These are phyloP conservation scores for Chamaea fasciata DNA, from an alignment of 2,113 vertebrate species.

Conservation along the genomic window DNA sequence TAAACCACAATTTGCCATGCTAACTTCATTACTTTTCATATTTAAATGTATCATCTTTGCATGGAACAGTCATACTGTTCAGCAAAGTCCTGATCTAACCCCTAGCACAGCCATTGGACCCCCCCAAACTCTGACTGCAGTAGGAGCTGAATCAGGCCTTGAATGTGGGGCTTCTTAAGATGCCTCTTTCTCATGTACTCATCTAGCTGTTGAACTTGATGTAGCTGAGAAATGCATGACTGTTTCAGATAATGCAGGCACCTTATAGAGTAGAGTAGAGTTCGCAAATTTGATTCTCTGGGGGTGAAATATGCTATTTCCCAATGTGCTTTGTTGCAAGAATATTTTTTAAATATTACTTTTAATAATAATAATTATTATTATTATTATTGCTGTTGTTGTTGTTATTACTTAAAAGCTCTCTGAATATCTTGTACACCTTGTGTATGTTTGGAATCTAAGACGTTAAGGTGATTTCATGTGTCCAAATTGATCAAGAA, in stretches of 20 bases:
- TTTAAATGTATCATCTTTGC: slow-evolving; percentile 38
- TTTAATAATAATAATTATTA: too few relatives aligned
- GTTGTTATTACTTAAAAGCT: background rate
- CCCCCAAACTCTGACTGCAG: background rate
- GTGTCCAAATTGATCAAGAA: background rate
- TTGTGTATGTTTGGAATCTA: background rate
- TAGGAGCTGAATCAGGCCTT: background rate
- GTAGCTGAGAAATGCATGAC: rapidly evolving
- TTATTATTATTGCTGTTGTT: background rate
- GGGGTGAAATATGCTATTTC: background rate
- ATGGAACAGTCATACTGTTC: background rate
- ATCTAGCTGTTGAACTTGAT: background rate
- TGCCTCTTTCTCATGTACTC: background rate
- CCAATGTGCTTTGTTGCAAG: background rate
- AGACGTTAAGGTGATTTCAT: background rate
- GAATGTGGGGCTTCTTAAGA: background rate
- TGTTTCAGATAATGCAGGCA: background rate
- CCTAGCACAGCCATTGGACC: too few relatives aligned
- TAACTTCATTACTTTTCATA: slow-evolving; percentile 55
- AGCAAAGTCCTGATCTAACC: background rate
- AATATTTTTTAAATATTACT: too few relatives aligned
- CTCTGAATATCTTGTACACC: background rate
- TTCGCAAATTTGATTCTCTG: background rate
- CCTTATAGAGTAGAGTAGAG: background rate
- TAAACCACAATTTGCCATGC: slow-evolving; percentile 6